Evolutionary conservation across 2,113 vertebrate species (phyloP).

Genomic region (Erinaceus europaeus): DNA sequence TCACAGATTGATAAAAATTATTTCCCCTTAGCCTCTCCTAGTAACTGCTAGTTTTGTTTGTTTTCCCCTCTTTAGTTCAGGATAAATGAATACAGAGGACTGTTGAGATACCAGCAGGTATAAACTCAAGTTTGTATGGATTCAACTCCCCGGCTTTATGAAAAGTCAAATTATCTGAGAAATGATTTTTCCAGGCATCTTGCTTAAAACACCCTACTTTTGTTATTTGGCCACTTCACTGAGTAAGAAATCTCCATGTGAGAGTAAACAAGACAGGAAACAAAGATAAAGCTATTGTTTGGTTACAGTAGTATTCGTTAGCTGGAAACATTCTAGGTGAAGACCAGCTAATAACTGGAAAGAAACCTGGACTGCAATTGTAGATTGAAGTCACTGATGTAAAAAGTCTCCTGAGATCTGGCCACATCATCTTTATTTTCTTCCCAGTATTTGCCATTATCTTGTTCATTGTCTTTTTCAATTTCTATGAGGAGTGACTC

Average conservation of each 20-base stretch:
- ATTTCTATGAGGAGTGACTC: too few species aligned
- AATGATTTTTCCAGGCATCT: neutral
- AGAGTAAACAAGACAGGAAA: neutral
- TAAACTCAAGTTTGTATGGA: neutral
- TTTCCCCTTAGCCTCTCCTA: neutral
- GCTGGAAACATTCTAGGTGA: neutral
- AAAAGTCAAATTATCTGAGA: constrained; percentile 2
- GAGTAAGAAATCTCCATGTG: neutral
- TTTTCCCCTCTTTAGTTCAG: constrained; percentile 31
- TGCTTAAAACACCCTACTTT: neutral
- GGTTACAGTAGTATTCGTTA: neutral
- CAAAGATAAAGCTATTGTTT: neutral
- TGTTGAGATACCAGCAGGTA: neutral
- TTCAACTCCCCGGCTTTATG: neutral
- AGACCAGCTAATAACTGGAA: neutral
- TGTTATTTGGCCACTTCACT: neutral
- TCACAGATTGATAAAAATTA: neutral
- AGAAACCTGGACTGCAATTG: neutral
- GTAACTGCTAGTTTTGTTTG: neutral
- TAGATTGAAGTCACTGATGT: neutral
- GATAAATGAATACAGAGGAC: neutral
- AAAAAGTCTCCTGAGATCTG: neutral
- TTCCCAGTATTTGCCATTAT: neutral
- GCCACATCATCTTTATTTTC: neutral
- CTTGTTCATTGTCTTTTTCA: neutral